These are phyloP conservation scores for Pelvicachromis taeniatus DNA, from an alignment of 2,113 vertebrate species.

Conservation along the genomic window DNA sequence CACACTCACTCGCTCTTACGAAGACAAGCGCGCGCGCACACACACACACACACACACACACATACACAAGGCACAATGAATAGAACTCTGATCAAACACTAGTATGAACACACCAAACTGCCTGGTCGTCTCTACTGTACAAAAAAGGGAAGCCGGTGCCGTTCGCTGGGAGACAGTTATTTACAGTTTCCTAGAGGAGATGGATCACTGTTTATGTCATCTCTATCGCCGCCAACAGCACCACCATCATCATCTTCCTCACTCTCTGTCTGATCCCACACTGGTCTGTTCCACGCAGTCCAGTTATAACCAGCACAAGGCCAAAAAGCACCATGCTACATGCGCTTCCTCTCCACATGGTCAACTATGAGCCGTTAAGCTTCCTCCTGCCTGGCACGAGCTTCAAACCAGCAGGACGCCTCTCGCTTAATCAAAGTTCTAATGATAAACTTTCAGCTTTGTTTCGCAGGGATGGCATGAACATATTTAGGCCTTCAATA, in stretches of 20 bases:
- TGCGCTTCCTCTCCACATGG: constrained; percentile 12
- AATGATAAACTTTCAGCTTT: neutral
- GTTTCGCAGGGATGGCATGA: constrained; percentile 34
- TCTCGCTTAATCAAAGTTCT: neutral
- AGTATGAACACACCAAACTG: constrained; percentile 83
- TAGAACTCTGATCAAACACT: constrained; percentile 94
- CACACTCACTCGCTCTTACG: constrained; percentile 31
- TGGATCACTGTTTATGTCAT: constrained; percentile 36
- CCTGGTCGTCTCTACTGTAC: constrained; percentile 79
- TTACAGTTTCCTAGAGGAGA: constrained; percentile 60
- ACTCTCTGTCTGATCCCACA: constrained; percentile 18
- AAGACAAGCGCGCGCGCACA: constrained; percentile 44
- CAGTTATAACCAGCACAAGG: constrained; percentile 53
- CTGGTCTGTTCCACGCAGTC: constrained; percentile 35
- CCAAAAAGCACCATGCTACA: constrained; percentile 56
- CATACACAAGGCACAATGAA: constrained; percentile 94
- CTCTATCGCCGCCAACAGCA: neutral
- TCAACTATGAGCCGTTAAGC: constrained; percentile 9
- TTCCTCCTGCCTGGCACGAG: neutral
- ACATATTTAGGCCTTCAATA: constrained; percentile 61
- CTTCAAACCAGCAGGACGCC: neutral
- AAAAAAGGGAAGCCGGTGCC: constrained; percentile 50
- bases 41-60: constrained; percentile 75
- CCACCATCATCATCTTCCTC: constrained; percentile 39
- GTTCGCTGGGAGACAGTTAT: constrained; percentile 49